phyloP scores from a whole-genome alignment of 2,113 vertebrate species.

The Tychaedon coryphoeus region DNA sequence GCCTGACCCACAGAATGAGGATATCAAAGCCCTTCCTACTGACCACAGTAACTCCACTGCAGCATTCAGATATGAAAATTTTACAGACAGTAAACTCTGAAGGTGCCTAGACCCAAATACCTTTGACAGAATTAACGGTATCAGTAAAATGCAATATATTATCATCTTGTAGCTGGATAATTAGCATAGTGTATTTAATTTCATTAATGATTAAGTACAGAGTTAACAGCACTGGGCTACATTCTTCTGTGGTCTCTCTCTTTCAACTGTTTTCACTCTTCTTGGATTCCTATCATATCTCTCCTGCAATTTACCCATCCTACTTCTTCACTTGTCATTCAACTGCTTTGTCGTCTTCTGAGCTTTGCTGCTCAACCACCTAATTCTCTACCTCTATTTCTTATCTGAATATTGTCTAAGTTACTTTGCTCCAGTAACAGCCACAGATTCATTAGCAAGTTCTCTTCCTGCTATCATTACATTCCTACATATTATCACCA shows the following conservation, averaged over 20 bases:
- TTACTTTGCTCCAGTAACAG: background rate
- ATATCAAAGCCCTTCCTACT: background rate
- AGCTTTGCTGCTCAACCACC: background rate
- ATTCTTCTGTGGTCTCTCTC: background rate
- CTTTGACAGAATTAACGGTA: background rate
- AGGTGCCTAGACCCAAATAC: background rate
- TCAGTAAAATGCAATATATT: background rate
- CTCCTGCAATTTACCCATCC: background rate
- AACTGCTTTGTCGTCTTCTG: background rate
- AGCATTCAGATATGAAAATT: background rate
- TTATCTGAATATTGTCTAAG: background rate
- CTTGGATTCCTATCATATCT: background rate
- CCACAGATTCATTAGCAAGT: background rate
- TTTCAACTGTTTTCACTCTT: background rate
- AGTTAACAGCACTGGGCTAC: background rate
- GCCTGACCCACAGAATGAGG: background rate
- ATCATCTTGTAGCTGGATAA: background rate
- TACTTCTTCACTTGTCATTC: background rate
- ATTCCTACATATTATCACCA: background rate
- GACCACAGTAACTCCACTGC: background rate
- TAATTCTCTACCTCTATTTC: background rate
- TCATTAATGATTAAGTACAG: background rate
- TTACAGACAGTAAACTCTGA: background rate
- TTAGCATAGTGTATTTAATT: background rate
- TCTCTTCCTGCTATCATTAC: background rate